Evolutionary conservation across 1,140 invertebrate species (phyloP).

Genomic region (Drosophila watanabei): DNA sequence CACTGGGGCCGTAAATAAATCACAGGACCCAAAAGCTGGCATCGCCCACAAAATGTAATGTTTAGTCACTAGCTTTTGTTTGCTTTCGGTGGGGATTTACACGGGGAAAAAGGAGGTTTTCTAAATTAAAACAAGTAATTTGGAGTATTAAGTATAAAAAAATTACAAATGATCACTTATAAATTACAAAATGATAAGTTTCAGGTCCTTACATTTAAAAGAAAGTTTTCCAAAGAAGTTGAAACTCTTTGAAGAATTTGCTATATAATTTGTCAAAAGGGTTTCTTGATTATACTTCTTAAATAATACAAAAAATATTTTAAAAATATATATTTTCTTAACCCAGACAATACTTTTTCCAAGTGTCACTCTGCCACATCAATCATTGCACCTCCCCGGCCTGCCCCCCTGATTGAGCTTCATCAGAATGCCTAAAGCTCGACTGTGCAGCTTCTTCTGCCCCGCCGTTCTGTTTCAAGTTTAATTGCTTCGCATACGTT

Average conservation of each 20-base stretch:
- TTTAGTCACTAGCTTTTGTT: slow-evolving; percentile 47
- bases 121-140: too few relatives aligned
- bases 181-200: neutral
- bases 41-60: slow-evolving; percentile 65
- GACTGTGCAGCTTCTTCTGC: slow-evolving; percentile 10
- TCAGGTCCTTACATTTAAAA: neutral
- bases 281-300: neutral
- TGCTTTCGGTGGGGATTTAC: slow-evolving; percentile 17
- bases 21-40: slow-evolving; percentile 43
- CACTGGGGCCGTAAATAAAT: slow-evolving; percentile 61
- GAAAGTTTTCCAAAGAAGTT: neutral
- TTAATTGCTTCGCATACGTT: slow-evolving; percentile 64
- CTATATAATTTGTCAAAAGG: neutral
- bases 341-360: neutral
- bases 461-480: slow-evolving; percentile 51
- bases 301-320: neutral
- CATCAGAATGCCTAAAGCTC: slow-evolving; percentile 30
- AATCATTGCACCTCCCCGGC: slow-evolving; percentile 50
- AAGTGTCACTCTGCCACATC: slow-evolving; percentile 50
- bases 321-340: neutral
- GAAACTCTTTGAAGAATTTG: neutral
- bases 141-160: too few relatives aligned
- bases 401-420: slow-evolving; percentile 37
- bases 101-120: neutral
- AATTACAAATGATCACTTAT: too few relatives aligned